Evolutionary conservation across 2,888 invertebrate species (phyloP), one percentile per base, ranked within the genome.

Genomic region (Calameuta pallipes): DNA sequence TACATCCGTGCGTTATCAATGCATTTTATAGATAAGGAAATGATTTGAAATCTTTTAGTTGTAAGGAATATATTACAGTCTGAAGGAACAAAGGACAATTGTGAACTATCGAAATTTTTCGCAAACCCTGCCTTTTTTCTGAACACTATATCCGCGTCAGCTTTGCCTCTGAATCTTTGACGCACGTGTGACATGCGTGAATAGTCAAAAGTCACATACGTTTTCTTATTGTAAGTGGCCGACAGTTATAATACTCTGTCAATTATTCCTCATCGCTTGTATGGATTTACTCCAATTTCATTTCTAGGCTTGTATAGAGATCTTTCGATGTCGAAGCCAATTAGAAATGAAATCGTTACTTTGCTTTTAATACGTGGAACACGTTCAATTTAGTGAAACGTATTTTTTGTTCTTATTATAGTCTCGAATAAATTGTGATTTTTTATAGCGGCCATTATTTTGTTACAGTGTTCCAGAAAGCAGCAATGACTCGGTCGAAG

Each of bases 401-500:
- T 33, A 71, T 56, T 23, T 23, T 56, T 56, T 15, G 41, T 23
- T 56, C 9, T 2, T 56, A 9, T 56, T 56, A 23, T 9, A 56
- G 56, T 23, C 9, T 23, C 9, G 23, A 56, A 23, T 56, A 56
- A 56, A 56, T 56, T 23, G 41, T 41, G 6, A 56, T 56, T 56
- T 56, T 78, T 71, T 31, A 71, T 34, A n/a, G 3, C 13, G 34
- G 2, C 6, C 0, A 71, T 71, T 33, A 69, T 73, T 75, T 78
- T 78, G 76, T 78, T 78, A 68, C 78, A 78, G 78, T 69, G 73
- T 35, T 56, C 75, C 78, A 33, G 78, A 78, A 34, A 73, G 30
- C 56, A 78, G 31, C 70, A 75, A 78, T 78, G 78, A 78, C 4
- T 15, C 78, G 15, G 11, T 73, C 1, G 78, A 75, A 33, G 71